Base-by-base conservation (phyloP, 2,797 vertebrate species). In the Cuniculus paca region DNA sequence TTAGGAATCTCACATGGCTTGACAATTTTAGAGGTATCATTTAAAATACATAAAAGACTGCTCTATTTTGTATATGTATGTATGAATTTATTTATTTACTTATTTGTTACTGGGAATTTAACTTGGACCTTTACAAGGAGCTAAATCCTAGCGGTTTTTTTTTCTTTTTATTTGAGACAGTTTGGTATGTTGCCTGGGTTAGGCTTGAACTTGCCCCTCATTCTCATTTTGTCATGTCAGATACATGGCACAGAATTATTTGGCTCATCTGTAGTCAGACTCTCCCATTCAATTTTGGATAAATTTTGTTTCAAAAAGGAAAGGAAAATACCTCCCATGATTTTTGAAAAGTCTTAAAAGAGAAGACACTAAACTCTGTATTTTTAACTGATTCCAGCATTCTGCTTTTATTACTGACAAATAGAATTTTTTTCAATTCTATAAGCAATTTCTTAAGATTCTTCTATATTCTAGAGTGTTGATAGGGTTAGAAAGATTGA, bases 271-370 rank as follows among this genome's bases (percentile, higher is more conserved):
- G 36, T 54, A 13, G 31, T 82, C n/a, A 83, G 34, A 79, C 3
- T 60, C 54, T 83, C 60, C 36, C 42, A 95, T 12, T 2, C 13
- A 78, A 68, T 5, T 72, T 68, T 82, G 22, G 42, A 65, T 45
- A 68, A 92, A 45, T 84, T 95, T 45, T 87, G 6, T 50, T 92
- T 90, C 28, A 77, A 58, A 93, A 86, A 79, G 20, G 13, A 39
- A 26, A 34, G 28, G 14, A 28, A 50, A 79, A 70, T 13, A 90
- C 3, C 81, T 85, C n/a, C 61, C 39, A 12, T 58, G n/a, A n/a
- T 9, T 63, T 65, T 58, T 48, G 68, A 94, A 92, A 85, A 92
- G 22, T 72, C 39, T 86, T 54, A 89, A 80, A 96, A 94, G 75
- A 82, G n/a, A 89, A 94, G 70, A 82, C 34, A 89, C 39, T 78